These are phyloP conservation scores for Glaucidium brasilianum DNA, from an alignment of 2,113 vertebrate genomes.

Conservation along the genomic window DNA sequence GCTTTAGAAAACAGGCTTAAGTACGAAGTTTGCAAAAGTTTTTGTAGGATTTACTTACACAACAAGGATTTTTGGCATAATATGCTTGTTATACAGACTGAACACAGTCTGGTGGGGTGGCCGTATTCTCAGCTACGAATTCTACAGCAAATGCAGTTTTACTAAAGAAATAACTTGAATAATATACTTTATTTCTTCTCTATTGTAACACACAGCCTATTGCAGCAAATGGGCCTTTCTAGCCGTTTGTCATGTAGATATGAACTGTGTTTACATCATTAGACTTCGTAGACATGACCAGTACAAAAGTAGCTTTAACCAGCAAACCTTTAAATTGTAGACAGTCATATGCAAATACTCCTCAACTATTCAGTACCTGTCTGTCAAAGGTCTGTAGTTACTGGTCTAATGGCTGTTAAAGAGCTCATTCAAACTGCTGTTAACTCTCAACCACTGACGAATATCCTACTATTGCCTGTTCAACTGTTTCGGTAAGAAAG, in stretches of 20 bases:
- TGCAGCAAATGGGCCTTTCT: neutral
- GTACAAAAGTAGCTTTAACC: neutral
- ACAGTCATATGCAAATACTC: slow-evolving; percentile 30
- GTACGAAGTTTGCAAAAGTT: neutral
- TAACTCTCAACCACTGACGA: neutral
- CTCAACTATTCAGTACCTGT: neutral
- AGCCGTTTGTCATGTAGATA: neutral
- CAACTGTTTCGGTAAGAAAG: neutral
- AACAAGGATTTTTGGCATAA: neutral
- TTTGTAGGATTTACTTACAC: neutral
- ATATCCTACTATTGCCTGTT: neutral
- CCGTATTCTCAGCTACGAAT: neutral
- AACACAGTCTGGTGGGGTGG: neutral
- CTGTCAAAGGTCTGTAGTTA: neutral
- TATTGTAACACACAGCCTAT: neutral
- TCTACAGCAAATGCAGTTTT: neutral
- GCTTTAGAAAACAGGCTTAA: neutral
- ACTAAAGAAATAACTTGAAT: neutral
- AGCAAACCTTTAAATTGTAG: neutral
- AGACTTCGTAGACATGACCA: neutral
- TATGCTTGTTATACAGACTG: neutral
- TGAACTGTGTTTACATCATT: neutral
- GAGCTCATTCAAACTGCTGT: neutral
- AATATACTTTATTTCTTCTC: neutral
- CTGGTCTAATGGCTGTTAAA: neutral